A percentile compares a stretch with the other conserved stretches of the same genome.
These are phyloP conservation scores for Glaucidium brasilianum DNA, from an alignment of 2,113 vertebrate genomes.

Conservation along the genomic window DNA sequence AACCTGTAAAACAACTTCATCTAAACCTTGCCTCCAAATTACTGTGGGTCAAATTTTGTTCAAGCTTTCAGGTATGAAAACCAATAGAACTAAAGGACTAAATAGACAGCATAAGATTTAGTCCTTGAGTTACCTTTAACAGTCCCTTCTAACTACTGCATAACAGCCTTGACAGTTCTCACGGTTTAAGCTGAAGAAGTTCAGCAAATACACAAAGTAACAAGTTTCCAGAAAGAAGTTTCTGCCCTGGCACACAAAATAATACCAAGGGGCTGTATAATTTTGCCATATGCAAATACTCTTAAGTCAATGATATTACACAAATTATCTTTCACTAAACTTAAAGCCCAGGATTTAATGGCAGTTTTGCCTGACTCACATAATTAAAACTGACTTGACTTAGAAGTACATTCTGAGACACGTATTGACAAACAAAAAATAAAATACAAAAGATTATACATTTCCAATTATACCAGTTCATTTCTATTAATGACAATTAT, in stretches of 20 bases:
- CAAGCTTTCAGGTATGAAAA: neutral
- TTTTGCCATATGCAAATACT: neutral
- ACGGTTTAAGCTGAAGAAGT: neutral
- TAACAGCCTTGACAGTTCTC: neutral
- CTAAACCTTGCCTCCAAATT: neutral
- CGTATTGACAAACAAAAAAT: neutral
- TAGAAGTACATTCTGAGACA: neutral
- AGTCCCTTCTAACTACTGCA: accelerated
- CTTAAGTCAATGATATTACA: neutral
- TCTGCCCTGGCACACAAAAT: neutral
- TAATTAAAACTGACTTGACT: neutral
- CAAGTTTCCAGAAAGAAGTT: neutral
- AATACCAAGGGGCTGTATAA: neutral
- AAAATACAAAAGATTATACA: neutral
- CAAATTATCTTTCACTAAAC: neutral
- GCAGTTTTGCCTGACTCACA: neutral
- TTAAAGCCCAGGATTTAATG: neutral
- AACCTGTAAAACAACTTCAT: neutral
- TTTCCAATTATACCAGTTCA: neutral
- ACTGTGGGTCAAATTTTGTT: neutral
- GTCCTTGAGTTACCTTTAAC: neutral
- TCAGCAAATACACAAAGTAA: neutral
- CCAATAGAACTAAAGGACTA: neutral
- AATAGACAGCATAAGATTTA: neutral
- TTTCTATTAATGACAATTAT: neutral